A percentile compares a stretch with the other conserved stretches of the same genome.
These are phyloP conservation scores for Platycercus adscitus DNA, from an alignment of 2,113 vertebrate genomes.

Conservation along the genomic window DNA sequence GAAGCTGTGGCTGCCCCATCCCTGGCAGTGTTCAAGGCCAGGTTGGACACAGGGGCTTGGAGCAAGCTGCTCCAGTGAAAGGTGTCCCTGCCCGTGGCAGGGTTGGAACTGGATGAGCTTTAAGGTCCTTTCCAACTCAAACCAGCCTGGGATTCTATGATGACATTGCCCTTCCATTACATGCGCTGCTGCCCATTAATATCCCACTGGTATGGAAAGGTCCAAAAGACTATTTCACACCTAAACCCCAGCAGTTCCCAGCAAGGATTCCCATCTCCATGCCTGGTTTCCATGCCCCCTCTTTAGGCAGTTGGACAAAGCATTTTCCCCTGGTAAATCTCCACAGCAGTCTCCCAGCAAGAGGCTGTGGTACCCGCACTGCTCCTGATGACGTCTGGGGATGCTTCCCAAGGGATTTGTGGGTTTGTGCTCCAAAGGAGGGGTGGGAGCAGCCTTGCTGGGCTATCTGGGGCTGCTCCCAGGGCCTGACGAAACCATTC, in stretches of 20 bases:
- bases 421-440: neutral
- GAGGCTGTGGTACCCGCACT: neutral
- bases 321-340: neutral
- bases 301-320: neutral
- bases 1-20: too few relatives aligned
- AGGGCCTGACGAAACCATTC: rapidly evolving
- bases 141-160: neutral
- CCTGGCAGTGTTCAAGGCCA: too few relatives aligned
- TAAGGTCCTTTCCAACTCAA: neutral
- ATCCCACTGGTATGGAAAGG: neutral
- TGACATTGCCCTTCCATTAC: neutral
- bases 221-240: neutral
- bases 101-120: neutral
- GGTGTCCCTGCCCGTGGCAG: neutral
- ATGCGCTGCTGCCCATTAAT: neutral
- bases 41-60: neutral
- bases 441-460: neutral
- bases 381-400: neutral
- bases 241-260: neutral
- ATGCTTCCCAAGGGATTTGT: neutral
- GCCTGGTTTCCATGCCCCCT: neutral
- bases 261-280: neutral
- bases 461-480: neutral
- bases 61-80: neutral
- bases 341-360: neutral